phyloP scores from a whole-genome alignment of 2,888 invertebrate genomes.

The Trichogramma dendrolimi region DNA sequence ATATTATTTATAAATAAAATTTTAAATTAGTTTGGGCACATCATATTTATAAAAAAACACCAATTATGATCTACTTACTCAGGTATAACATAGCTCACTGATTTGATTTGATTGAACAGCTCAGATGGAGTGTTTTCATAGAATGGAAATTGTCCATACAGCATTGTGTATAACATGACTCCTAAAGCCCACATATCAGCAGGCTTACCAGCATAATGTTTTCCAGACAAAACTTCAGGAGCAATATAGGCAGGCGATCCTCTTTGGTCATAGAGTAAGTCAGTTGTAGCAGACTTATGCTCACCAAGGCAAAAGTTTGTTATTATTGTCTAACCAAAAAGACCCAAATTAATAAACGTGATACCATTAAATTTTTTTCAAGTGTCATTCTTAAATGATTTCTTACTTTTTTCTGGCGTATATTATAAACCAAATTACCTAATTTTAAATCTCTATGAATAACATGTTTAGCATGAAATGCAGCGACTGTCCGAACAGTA shows the following conservation, averaged over 20 bases:
- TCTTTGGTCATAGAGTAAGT: slow-evolving; percentile 69
- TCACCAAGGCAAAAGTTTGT: slow-evolving; percentile 77
- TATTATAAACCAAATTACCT: slow-evolving; percentile 72
- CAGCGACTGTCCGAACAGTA: slow-evolving; percentile 69
- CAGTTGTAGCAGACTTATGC: slow-evolving; percentile 68
- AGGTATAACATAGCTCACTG: slow-evolving; percentile 70
- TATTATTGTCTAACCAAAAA: slow-evolving; percentile 55
- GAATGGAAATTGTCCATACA: slow-evolving; percentile 78
- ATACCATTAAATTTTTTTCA: not conserved
- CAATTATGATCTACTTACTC: slow-evolving; percentile 54
- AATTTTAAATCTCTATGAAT: slow-evolving; percentile 75
- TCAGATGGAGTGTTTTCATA: slow-evolving; percentile 71
- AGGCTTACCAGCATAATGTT: slow-evolving; percentile 74
- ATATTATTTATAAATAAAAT: slow-evolving; percentile 10
- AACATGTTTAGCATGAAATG: slow-evolving; percentile 72
- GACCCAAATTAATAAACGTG: slow-evolving; percentile 3
- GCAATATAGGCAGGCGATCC: slow-evolving; percentile 79
- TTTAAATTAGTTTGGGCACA: not conserved
- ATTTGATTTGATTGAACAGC: slow-evolving; percentile 71
- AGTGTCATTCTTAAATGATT: not conserved
- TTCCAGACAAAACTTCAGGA: slow-evolving; percentile 72
- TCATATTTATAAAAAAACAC: slow-evolving; percentile 1
- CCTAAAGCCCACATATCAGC: slow-evolving; percentile 82
- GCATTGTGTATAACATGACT: slow-evolving; percentile 73
- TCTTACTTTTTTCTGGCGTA: slow-evolving; percentile 57